Percentiles rank a stretch among this genome's conserved stretches.
Evolutionary conservation across 2,888 invertebrate genomes (phyloP).

Genomic region (Tetrapedia diversipes): DNA sequence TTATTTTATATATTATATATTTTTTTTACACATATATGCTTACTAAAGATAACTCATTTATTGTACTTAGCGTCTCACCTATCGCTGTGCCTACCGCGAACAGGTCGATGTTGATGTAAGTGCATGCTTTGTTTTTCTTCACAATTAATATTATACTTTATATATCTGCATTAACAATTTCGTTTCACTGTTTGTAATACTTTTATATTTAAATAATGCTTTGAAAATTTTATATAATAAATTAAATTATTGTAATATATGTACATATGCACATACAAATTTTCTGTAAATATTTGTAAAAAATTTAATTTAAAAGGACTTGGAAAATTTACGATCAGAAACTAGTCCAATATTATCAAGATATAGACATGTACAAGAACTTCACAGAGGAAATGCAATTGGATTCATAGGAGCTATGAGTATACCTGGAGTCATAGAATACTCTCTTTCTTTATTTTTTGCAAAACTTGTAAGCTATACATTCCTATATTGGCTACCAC

Average conservation of each 20-base stretch:
- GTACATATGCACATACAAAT: neutral
- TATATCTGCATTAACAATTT: conserved; percentile 42
- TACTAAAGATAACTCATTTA: conserved; percentile 73
- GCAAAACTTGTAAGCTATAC: conserved; percentile 98
- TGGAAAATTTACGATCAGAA: conserved; percentile 73
- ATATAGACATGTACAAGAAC: conserved; percentile 65
- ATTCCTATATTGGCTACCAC: conserved; percentile 97
- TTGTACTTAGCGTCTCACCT: conserved; percentile 79
- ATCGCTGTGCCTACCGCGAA: conserved; percentile 79
- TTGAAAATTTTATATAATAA: conserved; percentile 12
- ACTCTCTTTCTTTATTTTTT: conserved; percentile 96
- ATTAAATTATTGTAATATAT: neutral
- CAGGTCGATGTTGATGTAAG: conserved; percentile 78
- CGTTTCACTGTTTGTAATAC: conserved; percentile 14
- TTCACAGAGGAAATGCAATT: conserved; percentile 85
- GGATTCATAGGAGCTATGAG: conserved; percentile 90
- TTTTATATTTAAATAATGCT: conserved; percentile 6
- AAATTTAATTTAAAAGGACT: conserved; percentile 68
- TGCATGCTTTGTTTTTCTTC: conserved; percentile 75
- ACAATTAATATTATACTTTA: conserved; percentile 45
- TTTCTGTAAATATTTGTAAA: conserved; percentile 1
- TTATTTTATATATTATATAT: conserved; percentile 19
- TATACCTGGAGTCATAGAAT: conserved; percentile 97
- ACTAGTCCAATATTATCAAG: conserved; percentile 81
- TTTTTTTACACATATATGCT: conserved; percentile 41